phyloP scores from a whole-genome alignment of 2,113 vertebrate genomes.

The Gnathonemus echidnorhynchus region DNA sequence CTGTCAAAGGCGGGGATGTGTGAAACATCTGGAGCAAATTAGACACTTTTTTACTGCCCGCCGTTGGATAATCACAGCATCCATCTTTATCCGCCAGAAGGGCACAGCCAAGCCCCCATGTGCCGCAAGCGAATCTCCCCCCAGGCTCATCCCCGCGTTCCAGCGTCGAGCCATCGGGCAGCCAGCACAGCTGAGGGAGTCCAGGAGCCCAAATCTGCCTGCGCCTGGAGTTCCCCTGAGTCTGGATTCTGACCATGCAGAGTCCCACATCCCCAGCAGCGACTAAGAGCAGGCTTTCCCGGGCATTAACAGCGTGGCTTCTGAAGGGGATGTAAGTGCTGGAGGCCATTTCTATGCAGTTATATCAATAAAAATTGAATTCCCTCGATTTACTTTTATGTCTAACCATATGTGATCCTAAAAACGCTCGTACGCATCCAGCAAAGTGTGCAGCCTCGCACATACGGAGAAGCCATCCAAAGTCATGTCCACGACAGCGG shows the following conservation, averaged over 20 bases:
- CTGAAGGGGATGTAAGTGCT: neutral
- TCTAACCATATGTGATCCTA: neutral
- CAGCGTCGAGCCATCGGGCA: neutral
- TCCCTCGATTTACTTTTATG: neutral
- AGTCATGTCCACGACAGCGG: neutral
- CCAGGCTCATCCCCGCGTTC: neutral
- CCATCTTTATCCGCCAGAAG: slow-evolving; percentile 37
- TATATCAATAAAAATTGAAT: neutral
- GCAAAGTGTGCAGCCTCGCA: neutral
- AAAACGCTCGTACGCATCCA: neutral
- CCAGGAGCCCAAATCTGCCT: neutral
- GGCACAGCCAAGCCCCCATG: neutral
- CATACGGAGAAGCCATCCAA: neutral
- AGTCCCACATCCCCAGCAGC: neutral
- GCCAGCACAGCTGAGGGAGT: neutral
- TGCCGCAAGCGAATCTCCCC: neutral
- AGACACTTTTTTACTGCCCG: slow-evolving; percentile 27
- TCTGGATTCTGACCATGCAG: neutral
- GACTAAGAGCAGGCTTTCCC: neutral
- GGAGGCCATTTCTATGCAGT: neutral
- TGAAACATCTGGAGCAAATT: slow-evolving; percentile 41
- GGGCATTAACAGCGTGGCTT: neutral
- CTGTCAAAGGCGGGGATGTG: slow-evolving; percentile 29
- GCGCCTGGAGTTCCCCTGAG: neutral
- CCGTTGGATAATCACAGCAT: slow-evolving; percentile 27